phyloP scores from a whole-genome alignment of 2,888 invertebrate genomes.

The Mythimna lalbum region DNA sequence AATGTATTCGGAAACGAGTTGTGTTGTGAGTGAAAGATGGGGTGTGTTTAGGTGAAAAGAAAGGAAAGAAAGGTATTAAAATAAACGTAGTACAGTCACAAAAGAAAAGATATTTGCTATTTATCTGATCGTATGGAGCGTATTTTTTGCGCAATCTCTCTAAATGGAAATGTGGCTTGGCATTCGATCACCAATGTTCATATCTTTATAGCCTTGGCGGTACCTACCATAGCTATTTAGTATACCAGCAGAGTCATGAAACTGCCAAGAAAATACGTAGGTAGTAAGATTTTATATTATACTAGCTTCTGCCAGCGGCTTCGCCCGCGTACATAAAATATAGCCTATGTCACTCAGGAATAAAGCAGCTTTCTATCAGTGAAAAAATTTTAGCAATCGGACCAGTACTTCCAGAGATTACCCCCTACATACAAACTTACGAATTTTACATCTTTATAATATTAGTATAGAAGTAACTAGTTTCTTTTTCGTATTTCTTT shows the following conservation, averaged over 20 bases:
- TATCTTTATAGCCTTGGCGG: constrained; percentile 19
- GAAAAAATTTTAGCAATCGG: too few species aligned
- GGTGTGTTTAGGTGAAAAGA: constrained; percentile 1
- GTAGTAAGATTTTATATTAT: constrained; percentile 11
- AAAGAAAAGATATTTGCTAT: neutral
- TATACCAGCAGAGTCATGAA: neutral
- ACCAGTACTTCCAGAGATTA: too few species aligned
- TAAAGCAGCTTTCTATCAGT: too few species aligned
- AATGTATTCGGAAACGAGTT: constrained; percentile 24
- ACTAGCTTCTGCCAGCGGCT: too few species aligned
- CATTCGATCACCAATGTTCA: constrained; percentile 24
- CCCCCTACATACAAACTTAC: too few species aligned
- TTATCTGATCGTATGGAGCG: neutral
- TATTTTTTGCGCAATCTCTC: constrained; percentile 8
- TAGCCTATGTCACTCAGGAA: too few species aligned
- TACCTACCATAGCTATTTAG: neutral
- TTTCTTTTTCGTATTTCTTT: constrained; percentile 11
- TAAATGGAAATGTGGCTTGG: constrained; percentile 32
- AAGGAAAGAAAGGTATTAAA: neutral
- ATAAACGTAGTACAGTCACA: neutral
- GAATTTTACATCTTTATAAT: too few species aligned
- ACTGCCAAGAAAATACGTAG: neutral
- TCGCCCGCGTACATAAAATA: too few species aligned
- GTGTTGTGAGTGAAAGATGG: constrained; percentile 8
- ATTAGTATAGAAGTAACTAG: constrained; percentile 9